Evolutionary conservation across 2,797 vertebrate species (phyloP), one percentile per base, ranked within the genome.

Genomic region (Rhodeus uyekii): DNA sequence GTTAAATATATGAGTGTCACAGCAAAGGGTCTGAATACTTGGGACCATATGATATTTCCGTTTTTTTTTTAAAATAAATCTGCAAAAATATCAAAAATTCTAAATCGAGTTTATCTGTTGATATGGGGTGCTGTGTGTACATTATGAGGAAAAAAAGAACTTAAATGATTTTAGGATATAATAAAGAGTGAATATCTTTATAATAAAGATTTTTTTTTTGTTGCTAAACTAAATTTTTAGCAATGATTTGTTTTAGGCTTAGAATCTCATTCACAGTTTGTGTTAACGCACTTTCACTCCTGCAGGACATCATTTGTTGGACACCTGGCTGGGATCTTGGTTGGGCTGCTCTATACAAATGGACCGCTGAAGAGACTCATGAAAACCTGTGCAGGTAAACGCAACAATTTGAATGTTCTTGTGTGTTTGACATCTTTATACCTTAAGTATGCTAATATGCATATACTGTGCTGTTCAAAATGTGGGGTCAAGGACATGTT

Each of bases 271-370:
- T 84, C 74, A 75, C 50, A 76, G 50, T 12, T 32, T 16, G 34
- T n/a, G 38, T 27, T 53, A 48, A 39, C 34, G 34, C 27, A 38
- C n/a, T 19, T 24, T 4, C 76, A 83, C 48, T 72, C 81, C 87
- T 83, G 39, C 87, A 99, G 98, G 87, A 94, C 96, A 18, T 99
- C 98, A 36, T 96, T 99, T 2, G 88, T 96, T 5, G 97, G 97
- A 55, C 98, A 99, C 85, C 93, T 99, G 86, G 90, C 98, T 6
- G 98, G 98, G 2, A 99, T 99, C 91, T 92, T 99, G 76, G 97
- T 98, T 84, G 98, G 98, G 76, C 87, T 99, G 75, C 94, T 99
- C 87, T 99, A 99, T 87, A 96, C 94, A 0, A 72, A 86, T 0
- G 97, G 97, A 71, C 97, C 97, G 8, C 93, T 99, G 89, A 95